A percentile compares a stretch with the other conserved stretches of the same genome.
phyloP scores from a whole-genome alignment of 2,888 invertebrate species.

The Zygothrica quintamaculata region DNA sequence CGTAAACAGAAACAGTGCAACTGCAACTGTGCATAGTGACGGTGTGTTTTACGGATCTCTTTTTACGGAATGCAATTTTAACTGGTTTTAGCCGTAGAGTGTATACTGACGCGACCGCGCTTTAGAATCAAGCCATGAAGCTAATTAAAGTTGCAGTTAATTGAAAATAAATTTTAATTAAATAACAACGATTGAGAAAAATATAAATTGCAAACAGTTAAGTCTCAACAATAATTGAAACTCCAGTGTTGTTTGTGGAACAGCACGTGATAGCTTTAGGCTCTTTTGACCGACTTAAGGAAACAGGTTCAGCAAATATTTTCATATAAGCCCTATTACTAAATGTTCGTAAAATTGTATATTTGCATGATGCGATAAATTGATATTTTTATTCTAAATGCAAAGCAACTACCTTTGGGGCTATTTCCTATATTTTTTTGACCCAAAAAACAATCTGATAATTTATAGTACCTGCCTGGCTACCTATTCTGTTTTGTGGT shows the following conservation, averaged over 20 bases:
- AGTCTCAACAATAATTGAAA: constrained; percentile 31
- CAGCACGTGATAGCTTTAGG: constrained; percentile 26
- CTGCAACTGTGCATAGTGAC: constrained; percentile 66
- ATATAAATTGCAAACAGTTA: constrained; percentile 38
- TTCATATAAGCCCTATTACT: not conserved
- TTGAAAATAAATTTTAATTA: constrained; percentile 44
- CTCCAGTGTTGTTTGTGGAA: not conserved
- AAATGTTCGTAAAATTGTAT: not conserved
- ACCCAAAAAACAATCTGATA: too few relatives aligned
- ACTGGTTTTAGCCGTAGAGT: constrained; percentile 33
- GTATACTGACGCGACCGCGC: constrained; percentile 23
- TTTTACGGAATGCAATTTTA: constrained; percentile 25
- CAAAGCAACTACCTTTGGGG: not conserved
- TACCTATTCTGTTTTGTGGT: too few relatives aligned
- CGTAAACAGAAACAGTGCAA: constrained; percentile 75
- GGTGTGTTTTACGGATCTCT: constrained; percentile 24
- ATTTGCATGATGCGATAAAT: not conserved
- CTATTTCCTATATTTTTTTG: not conserved
- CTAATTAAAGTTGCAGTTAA: constrained; percentile 13
- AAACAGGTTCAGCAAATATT: not conserved
- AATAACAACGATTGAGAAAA: constrained; percentile 16
- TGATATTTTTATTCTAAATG: constrained; percentile 1
- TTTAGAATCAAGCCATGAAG: constrained; percentile 4
- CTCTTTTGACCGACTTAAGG: constrained; percentile 1
- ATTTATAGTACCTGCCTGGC: too few relatives aligned